Evolutionary conservation across 2,888 invertebrate genomes (phyloP), one percentile per base, ranked within the genome.

Genomic region (Plemyria rubiginata): DNA sequence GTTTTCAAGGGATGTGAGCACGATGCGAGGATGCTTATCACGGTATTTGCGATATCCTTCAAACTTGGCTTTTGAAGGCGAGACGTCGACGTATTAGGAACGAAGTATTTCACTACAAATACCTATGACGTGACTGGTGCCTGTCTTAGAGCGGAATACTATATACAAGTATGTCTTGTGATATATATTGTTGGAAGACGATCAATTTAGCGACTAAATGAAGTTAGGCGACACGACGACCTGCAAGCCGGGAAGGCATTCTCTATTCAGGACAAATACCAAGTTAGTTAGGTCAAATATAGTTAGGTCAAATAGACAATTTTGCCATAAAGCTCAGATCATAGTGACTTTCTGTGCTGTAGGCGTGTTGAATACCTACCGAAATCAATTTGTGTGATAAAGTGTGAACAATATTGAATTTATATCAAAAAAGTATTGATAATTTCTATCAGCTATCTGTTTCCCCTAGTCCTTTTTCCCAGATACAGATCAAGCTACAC

Each of bases 11-110:
- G 73, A 76, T 74, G 77, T 78, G 79, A 76, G 73, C 75, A 74
- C 72, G 70, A 71, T 43, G 59, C 54, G 74, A 70, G 71, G 70
- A 75, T 74, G 76, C 76, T 82, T 88, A 87, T 88, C 86, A 77
- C 74, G 78, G 84, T 83, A 73, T 79, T 75, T 70, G 75, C 74
- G 54, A 62, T 62, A 65, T 65, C 60, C 53, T 54, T 60, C 60
- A 76, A 77, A 77, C 77, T 79, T 43, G 46, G 50, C 45, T 54
- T 65, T 54, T 43, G 56, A 45, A 52, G 41, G n/a, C 15, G 46
- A 55, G 22, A 16, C 28, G 56, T 40, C 41, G 9, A 53, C 32
- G 46, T 57, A 53, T 54, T 50, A 11, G 29, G 12, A 32, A 12
- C 53, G 15, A 1, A 54, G 45, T 55, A 46, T 56, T 51, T 38